Base-by-base conservation (phyloP, 2,888 invertebrate genomes). In the Aleiodes leptofemur region DNA sequence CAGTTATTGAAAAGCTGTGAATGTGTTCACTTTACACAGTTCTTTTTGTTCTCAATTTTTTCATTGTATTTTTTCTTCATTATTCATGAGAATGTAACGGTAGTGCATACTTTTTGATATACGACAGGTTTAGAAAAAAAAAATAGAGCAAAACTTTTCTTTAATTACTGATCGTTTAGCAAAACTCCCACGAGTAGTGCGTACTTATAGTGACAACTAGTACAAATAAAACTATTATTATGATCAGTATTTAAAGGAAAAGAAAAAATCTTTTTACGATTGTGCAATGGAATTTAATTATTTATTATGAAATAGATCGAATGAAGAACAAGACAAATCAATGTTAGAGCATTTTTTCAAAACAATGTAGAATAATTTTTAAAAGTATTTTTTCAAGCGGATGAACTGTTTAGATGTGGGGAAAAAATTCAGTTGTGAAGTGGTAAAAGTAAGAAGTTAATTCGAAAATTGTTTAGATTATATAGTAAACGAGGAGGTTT, bases 191-290 rank as follows among this genome's bases (percentile, higher is more conserved):
- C 14, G 34, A 59, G 69, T 74, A 38, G 34, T 69, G 69, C 59
- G 73, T 74, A 74, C 61, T 74, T 74, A 74, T 51, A 74, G 8
- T 51, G 34, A 59, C 69, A 73, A 50, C 57, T 56, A 68, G 69
- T 73, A 73, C 69, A 74, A 74, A 74, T 59, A 29, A 74, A 53
- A 74, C 69, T 74, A 61, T 29, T 53, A 51, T 14, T 50, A 55
- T 59, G 74, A 74, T 61, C 61, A 74, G 74, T 74, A 74, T 74
- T 74, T 61, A 34, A 8, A 53, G 51, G 43, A 57, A 53, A 38
- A 73, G 68, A 69, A 38, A 73, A 73, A 59, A 69, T 59, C 50
- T 55, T 69, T 23, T 68, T 43, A 57, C 48, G 53, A 59, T 51
- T 55, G 59, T 73, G 61, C 74, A 74, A 69, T 74, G 68, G 31